These are phyloP conservation scores for Zelleria hepariella DNA, from an alignment of 2,888 invertebrate genomes.

Conservation along the genomic window DNA sequence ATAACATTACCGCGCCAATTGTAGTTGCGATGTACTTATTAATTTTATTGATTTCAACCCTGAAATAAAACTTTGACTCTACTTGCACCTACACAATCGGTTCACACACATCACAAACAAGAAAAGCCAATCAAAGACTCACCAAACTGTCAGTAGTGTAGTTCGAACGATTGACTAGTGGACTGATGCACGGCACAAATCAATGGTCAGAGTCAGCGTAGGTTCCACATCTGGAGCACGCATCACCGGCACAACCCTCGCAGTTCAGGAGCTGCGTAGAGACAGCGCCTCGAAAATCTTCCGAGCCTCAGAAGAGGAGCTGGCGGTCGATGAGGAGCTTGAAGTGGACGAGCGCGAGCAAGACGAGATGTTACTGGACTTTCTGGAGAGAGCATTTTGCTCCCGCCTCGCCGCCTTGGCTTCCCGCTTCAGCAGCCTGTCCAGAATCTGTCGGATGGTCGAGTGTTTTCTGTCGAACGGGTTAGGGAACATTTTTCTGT, in stretches of 20 bases:
- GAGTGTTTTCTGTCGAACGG: constrained; percentile 80
- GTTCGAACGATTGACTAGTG: neutral
- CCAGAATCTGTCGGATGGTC: constrained; percentile 76
- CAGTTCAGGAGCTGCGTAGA: constrained; percentile 4
- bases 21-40: too few relatives aligned
- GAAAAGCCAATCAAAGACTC: neutral
- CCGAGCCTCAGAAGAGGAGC: neutral
- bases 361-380: constrained; percentile 36
- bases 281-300: constrained; percentile 7
- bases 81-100: too few relatives aligned
- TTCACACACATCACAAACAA: neutral
- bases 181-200: neutral
- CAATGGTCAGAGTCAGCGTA: neutral
- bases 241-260: neutral
- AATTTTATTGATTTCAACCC: too few relatives aligned
- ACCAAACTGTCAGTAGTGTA: constrained; percentile 1
- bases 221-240: neutral
- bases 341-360: constrained; percentile 25
- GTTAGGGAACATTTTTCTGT: constrained; percentile 74
- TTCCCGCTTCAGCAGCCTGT: constrained; percentile 69
- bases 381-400: constrained; percentile 34
- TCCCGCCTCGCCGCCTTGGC: constrained; percentile 22
- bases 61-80: too few relatives aligned
- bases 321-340: constrained; percentile 16
- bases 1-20: too few relatives aligned